phyloP scores from a whole-genome alignment of 2,113 vertebrate species.

The Sapayoa aenigma region DNA sequence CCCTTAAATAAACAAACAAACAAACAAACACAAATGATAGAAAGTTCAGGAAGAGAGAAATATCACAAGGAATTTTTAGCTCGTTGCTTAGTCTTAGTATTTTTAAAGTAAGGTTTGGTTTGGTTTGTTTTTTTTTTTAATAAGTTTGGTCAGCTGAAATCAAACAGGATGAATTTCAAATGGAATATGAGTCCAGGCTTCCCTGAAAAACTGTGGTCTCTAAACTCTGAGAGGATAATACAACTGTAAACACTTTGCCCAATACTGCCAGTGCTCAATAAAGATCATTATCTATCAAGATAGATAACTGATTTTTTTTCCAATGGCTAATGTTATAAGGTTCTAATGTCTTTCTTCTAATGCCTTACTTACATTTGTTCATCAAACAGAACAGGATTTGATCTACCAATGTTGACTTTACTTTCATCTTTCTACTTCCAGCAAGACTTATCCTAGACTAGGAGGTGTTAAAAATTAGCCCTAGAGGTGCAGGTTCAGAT shows the following conservation, averaged over 20 bases:
- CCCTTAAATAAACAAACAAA: background rate
- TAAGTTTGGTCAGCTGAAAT: background rate
- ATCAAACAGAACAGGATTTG: background rate
- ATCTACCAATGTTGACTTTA: background rate
- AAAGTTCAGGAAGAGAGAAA: background rate
- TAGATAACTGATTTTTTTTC: background rate
- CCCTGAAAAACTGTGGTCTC: background rate
- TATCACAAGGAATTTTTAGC: background rate
- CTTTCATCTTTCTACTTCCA: background rate
- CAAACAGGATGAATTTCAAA: background rate
- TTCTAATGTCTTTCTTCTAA: background rate
- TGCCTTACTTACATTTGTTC: background rate
- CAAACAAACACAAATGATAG: background rate
- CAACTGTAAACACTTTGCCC: background rate
- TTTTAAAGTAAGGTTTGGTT: background rate
- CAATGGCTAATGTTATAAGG: background rate
- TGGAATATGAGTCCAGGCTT: background rate
- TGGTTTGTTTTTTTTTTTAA: too few relatives aligned
- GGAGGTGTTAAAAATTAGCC: background rate
- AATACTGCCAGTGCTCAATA: background rate
- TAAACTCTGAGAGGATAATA: background rate
- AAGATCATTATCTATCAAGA: background rate
- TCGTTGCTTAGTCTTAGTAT: background rate
- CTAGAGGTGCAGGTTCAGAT: background rate
- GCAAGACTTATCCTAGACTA: accelerated